phyloP scores from a whole-genome alignment of 2,113 vertebrate species.

The Raja brachyura region DNA sequence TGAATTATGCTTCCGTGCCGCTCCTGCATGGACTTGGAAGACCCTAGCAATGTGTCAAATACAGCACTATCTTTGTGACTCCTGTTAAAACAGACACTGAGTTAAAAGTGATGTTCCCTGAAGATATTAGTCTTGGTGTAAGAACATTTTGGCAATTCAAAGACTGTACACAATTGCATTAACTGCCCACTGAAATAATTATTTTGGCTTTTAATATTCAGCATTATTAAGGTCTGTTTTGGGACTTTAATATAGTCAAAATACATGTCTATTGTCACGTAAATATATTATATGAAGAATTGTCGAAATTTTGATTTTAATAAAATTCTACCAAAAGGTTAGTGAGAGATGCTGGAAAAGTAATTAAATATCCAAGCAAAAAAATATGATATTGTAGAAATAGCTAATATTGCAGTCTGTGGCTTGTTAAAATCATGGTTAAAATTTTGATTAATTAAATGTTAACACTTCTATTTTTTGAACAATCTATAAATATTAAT shows the following conservation, averaged over 20 bases:
- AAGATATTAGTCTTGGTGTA: not conserved
- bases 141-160: not conserved
- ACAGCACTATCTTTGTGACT: too few species aligned
- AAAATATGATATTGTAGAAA: not conserved
- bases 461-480: not conserved
- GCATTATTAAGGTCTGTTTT: not conserved
- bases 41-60: too few species aligned
- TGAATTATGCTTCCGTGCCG: too few species aligned
- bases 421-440: not conserved
- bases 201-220: not conserved
- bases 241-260: not conserved
- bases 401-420: not conserved
- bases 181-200: not conserved
- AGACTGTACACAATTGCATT: not conserved
- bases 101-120: too few species aligned
- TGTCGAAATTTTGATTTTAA: not conserved
- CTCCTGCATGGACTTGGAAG: too few species aligned
- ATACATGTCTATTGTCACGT: not conserved
- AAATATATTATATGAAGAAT: not conserved
- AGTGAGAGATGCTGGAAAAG: not conserved
- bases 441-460: not conserved
- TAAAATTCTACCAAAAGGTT: not conserved
- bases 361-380: not conserved
- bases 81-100: too few species aligned
- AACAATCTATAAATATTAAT: not conserved